phyloP scores from a whole-genome alignment of 2,888 invertebrate species.

The Agonopterix heracliana region DNA sequence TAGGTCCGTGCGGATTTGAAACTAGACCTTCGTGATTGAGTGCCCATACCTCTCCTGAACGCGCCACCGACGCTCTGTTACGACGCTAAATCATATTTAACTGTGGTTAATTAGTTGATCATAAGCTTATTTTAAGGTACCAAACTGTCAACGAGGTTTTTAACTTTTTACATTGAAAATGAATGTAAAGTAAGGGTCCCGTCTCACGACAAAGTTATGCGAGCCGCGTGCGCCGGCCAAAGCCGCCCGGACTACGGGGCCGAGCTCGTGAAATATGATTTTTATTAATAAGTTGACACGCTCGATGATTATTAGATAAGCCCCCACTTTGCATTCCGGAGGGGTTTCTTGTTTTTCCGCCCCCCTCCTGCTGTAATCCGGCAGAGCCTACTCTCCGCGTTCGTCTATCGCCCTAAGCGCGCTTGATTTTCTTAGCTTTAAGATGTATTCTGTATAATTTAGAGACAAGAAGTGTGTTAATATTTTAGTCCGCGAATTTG shows the following conservation, averaged over 20 bases:
- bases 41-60: too few relatives aligned
- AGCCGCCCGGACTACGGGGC: conserved; percentile 25
- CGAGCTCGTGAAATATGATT: conserved; percentile 72
- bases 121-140: neutral
- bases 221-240: conserved; percentile 30
- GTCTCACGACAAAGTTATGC: conserved; percentile 42
- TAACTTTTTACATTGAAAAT: conserved; percentile 22
- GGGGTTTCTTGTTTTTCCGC: conserved; percentile 63
- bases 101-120: neutral
- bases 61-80: too few relatives aligned
- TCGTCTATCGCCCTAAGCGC: conserved; percentile 10
- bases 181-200: conserved; percentile 30
- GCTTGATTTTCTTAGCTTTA: conserved; percentile 2
- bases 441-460: neutral
- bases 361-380: conserved; percentile 54
- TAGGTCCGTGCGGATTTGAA: too few relatives aligned
- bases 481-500: neutral
- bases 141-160: conserved; percentile 37
- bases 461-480: conserved; percentile 4
- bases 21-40: too few relatives aligned
- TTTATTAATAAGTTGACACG: conserved; percentile 77
- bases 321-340: conserved; percentile 72
- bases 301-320: conserved; percentile 76
- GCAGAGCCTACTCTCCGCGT: conserved; percentile 41
- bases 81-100: too few relatives aligned